Evolutionary conservation across 2,113 vertebrate genomes (phyloP).

Genomic region (Saguinus imperator): DNA sequence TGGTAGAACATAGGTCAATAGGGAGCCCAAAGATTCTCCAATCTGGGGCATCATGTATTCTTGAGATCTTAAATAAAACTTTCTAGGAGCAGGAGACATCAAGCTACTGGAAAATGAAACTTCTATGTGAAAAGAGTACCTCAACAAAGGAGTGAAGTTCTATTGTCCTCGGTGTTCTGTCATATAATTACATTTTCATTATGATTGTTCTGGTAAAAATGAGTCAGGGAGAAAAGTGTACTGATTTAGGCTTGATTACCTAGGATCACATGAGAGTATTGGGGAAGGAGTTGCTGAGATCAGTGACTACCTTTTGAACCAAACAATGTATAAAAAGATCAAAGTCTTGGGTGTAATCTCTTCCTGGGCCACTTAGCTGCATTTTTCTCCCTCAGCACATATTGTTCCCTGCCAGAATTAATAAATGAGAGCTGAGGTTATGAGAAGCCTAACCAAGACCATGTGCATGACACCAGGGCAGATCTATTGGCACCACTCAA

Average conservation of each 20-base stretch:
- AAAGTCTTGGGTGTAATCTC: neutral
- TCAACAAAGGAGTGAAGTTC: neutral
- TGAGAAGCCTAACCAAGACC: neutral
- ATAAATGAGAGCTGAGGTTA: neutral
- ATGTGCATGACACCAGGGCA: neutral
- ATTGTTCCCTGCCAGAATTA: neutral
- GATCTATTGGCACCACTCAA: neutral
- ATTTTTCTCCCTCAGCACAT: neutral
- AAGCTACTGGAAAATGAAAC: neutral
- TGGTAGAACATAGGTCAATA: neutral
- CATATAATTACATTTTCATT: neutral
- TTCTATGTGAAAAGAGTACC: neutral
- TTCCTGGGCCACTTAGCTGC: neutral
- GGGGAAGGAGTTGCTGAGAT: neutral
- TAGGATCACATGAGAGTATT: neutral
- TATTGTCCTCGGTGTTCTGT: neutral
- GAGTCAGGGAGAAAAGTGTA: neutral
- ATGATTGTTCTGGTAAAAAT: neutral
- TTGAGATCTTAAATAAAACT: slow-evolving; percentile 5
- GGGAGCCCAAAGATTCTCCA: neutral
- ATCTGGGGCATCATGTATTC: neutral
- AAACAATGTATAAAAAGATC: neutral
- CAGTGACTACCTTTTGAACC: neutral
- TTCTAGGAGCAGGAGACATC: neutral
- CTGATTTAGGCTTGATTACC: neutral